Conservation (phyloP, 2,888 invertebrate genomes). For the Molanna angustata region DNA sequence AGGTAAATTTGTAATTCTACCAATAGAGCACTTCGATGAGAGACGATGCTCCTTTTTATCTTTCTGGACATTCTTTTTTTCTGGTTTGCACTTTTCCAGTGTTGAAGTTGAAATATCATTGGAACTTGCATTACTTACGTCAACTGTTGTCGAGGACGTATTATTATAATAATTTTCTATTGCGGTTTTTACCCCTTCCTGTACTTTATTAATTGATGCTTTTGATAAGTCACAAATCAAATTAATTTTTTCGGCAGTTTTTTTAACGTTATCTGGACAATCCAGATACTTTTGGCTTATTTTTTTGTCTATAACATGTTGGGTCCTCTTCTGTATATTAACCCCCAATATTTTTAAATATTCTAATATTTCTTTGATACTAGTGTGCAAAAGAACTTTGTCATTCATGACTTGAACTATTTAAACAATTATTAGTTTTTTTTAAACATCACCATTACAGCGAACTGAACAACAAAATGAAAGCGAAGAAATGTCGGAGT, state of each 20-base stretch:
- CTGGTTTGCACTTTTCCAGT: no score
- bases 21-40: no score
- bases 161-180: no score
- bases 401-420: no score
- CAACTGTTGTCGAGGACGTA: no score
- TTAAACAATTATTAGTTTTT: no score
- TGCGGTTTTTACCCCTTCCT: slow-evolving; percentile 44
- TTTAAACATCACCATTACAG: slow-evolving; percentile 22
- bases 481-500: slow-evolving; percentile 15
- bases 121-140: no score
- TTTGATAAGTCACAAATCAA: slow-evolving; percentile 50
- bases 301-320: slow-evolving; percentile 45
- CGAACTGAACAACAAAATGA: slow-evolving; percentile 22
- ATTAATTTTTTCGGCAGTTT: slow-evolving; percentile 47
- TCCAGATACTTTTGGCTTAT: slow-evolving; percentile 44
- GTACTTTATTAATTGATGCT: slow-evolving; percentile 50
- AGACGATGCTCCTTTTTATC: no score
- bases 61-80: no score
- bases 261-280: slow-evolving; percentile 47
- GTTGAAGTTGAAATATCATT: no score
- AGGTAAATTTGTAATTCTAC: no score
- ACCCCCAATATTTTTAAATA: slow-evolving; percentile 50
- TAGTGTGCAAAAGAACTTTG: no score
- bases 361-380: slow-evolving; percentile 47
- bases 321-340: slow-evolving; percentile 46